Base-by-base conservation (phyloP, 2,113 vertebrate genomes). In the Suricata suricatta region DNA sequence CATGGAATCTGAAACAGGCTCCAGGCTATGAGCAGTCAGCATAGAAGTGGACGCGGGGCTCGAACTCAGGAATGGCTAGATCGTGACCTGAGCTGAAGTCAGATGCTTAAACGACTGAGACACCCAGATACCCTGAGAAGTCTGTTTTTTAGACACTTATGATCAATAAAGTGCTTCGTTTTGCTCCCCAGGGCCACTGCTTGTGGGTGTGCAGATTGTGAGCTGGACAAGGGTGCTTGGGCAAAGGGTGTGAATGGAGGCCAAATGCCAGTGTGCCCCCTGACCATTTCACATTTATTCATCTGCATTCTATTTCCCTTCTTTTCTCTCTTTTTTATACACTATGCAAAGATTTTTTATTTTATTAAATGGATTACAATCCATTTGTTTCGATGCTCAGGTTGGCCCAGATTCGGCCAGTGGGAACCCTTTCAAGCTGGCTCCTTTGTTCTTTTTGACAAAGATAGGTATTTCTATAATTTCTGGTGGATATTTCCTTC, bases 291-390 rank as follows among this genome's bases (percentile, higher is more conserved):
- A 54, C 25, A 4, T 44, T 63, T 27, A 41, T 50, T 64, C 31
- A 2, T 38, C 57, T n/a, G 12, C 14, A 35, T 50, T 63, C 76
- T 71, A 29, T 60, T 95, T 72, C 27, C 17, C n/a, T 77, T 66
- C 8, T 38, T 25, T 29, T 68, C 16, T 15, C 33, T 66, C 19
- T 87, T 25, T 85, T 44, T 66, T 38, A 54, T 57, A n/a, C 7
- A 52, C 92, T 81, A 57, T 27, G 33, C 8, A 16, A 31, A 69
- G 5, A 69, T 84, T 88, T n/a, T 5, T 8, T 92, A 29, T 80
- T 90, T 84, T 92, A 76, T 64, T 83, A 87, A 89, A 14, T 79
- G n/a, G 29, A 33, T 83, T 64, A n/a, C 63, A 87, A 83, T 27
- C 74, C 7, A 57, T 83, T 97, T 72, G 8, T 93, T 96, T 54